Evolutionary conservation across 64 coral and sea anemone species (phyloP), one percentile per base, ranked within the genome.

Genomic region (Porites australiensis): DNA sequence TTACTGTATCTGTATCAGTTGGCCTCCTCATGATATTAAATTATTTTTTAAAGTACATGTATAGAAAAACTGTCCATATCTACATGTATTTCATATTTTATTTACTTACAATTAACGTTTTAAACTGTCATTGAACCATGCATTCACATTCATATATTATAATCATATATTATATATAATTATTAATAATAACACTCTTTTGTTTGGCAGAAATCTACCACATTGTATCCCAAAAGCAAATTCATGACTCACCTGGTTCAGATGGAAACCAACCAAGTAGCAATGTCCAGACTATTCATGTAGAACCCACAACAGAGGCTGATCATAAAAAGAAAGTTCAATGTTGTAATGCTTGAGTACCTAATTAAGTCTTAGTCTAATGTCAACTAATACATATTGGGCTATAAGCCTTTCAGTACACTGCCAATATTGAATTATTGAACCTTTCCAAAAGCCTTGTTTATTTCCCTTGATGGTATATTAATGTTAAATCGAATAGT

Each of bases 201-300:
- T 90, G 8, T 74, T 14, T 79, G 94, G 54, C 85, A 99, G 98
- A 99, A 99, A 99, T 99, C 88, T 99, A 99, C 70, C 98, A 96
- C 85, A 99, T 99, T 75, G 98, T 99, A 61, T 99, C 98, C 50
- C 98, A 99, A 94, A 99, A 99, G 57, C 98, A 99, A 80, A 99
- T 99, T 63, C 88, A 93, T 7, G 98, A 99, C 44, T 93, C 94
- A 2, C 98, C 98, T 4, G 64, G 87, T 55, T 93, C 88, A 9
- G 95, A 94, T 61, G 94, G 98, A 18, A 96, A 86, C 79, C 98
- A 96, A 51, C 98, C 91, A 27, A 99, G 98, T 88, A 96, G 96
- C 91, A 99, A 99, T 89, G 94, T 99, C 72, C 94, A 99, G 84
- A 94, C 98, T 45, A 99, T 99, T 83, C 88, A 91, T 58, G 91